These are phyloP conservation scores for Centropus bengalensis DNA, from an alignment of 2,113 vertebrate genomes.

Conservation along the genomic window DNA sequence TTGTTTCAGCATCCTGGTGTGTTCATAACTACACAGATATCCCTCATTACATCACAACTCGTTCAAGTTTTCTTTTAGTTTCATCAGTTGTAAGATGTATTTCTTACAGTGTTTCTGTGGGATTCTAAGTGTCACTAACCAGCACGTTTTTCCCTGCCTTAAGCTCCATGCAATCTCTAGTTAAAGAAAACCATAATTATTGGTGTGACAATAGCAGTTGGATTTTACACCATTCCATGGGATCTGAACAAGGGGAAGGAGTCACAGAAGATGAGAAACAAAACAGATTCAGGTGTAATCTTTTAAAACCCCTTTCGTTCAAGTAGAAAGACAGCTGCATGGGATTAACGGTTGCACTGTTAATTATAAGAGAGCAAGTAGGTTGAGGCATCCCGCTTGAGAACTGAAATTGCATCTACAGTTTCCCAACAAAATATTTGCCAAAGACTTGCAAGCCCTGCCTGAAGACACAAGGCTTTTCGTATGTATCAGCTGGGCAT, in stretches of 20 bases:
- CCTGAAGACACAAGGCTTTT: constrained; percentile 27
- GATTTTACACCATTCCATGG: not conserved
- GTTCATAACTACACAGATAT: not conserved
- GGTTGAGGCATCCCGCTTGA: constrained; percentile 10
- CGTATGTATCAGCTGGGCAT: constrained; percentile 1
- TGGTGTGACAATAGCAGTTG: not conserved
- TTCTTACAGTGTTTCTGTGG: not conserved
- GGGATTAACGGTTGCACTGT: constrained; percentile 41
- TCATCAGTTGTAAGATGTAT: not conserved
- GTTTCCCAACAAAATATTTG: constrained; percentile 52
- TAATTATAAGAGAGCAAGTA: not conserved
- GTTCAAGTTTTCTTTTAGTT: not conserved
- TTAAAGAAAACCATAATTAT: not conserved
- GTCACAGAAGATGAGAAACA: not conserved
- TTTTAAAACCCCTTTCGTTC: not conserved
- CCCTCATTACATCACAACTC: not conserved
- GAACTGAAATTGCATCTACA: not conserved
- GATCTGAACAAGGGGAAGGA: not conserved
- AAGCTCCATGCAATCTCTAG: not conserved
- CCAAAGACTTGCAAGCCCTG: constrained; percentile 7
- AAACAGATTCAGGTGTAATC: not conserved
- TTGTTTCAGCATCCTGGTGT: not conserved
- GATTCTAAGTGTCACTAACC: not conserved
- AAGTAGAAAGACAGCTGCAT: not conserved
- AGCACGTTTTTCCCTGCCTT: not conserved